Evolutionary conservation across 2,113 vertebrate species (phyloP).

Genomic region (Oceanodroma tethys): DNA sequence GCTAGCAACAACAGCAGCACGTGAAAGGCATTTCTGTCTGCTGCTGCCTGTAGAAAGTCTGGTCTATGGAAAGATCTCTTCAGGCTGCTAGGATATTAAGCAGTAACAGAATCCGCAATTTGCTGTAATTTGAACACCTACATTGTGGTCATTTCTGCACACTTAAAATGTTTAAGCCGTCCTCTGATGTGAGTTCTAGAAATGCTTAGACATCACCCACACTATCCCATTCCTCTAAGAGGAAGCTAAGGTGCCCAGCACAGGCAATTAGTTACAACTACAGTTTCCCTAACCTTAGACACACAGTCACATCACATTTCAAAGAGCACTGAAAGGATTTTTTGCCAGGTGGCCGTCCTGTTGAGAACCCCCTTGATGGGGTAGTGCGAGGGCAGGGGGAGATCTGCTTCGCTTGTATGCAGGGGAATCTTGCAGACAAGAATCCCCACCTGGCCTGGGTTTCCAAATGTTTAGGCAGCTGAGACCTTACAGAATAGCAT

Average conservation of each 20-base stretch:
- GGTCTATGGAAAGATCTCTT: neutral
- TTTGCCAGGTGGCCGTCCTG: neutral
- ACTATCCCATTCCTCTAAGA: neutral
- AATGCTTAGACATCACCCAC: neutral
- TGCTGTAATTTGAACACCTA: neutral
- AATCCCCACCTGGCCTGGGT: neutral
- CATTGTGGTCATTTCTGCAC: neutral
- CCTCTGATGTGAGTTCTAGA: neutral
- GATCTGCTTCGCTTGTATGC: neutral
- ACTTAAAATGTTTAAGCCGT: neutral
- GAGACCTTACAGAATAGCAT: neutral
- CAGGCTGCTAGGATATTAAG: neutral
- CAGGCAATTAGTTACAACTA: neutral
- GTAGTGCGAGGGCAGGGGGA: neutral
- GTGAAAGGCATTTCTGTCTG: neutral
- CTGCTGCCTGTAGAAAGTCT: neutral
- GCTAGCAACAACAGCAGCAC: neutral
- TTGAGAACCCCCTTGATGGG: neutral
- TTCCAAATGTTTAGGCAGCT: neutral
- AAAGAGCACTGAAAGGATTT: neutral
- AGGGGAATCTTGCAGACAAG: neutral
- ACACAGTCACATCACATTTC: neutral
- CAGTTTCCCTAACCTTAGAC: neutral
- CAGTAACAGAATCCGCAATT: neutral
- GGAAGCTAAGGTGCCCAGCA: neutral